Base-by-base conservation (phyloP, 1,140 invertebrate genomes). In the Dendrolimus punctatus region DNA sequence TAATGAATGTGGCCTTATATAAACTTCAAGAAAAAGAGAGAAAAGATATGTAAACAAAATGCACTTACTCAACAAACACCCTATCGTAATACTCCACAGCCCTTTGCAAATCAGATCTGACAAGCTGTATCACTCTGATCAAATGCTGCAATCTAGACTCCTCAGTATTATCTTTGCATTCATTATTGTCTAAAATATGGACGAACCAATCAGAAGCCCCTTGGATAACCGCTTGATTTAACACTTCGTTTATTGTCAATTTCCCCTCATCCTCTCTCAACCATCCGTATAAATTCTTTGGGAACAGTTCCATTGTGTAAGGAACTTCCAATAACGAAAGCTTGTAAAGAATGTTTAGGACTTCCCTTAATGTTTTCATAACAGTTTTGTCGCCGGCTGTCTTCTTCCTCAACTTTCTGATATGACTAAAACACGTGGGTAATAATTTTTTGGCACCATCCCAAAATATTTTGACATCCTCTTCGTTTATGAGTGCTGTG, bases 31-130 rank as follows among this genome's bases (percentile, higher is more conserved):
- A 23, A 23, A 23, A 23, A 23, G 23, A 50, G 37, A 45, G 6
- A 46, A 49, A 38, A 49, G 9, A 48, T 47, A 48, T 46, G 8
- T 42, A 40, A 41, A 41, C 6, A 57, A 40, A 42, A 36, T 39
- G 58, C 47, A 90, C 89, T 87, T 87, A 94, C 94, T 91, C 91
- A 70, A 92, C 88, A 78, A 97, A 98, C 10, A 95, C 67, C 82
- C 92, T 93, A 66, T 96, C 93, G 64, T 96, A 95, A 73, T 91
- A 92, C 66, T 96, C 93, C 50, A 93, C 89, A 1, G 93, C 93
- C 64, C 91, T 90, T 72, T 95, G 93, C 10, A 97, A 79, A 87
- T 98, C 96, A 4, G 91, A 91, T 60, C 95, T 91, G 6, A 97
- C 86, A 36, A 94, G 81, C 74, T 96, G 95, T 57, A 94, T 93